Conservation (phyloP, 92 coral and sea anemone species). For the Isaurus tuberculatus region DNA sequence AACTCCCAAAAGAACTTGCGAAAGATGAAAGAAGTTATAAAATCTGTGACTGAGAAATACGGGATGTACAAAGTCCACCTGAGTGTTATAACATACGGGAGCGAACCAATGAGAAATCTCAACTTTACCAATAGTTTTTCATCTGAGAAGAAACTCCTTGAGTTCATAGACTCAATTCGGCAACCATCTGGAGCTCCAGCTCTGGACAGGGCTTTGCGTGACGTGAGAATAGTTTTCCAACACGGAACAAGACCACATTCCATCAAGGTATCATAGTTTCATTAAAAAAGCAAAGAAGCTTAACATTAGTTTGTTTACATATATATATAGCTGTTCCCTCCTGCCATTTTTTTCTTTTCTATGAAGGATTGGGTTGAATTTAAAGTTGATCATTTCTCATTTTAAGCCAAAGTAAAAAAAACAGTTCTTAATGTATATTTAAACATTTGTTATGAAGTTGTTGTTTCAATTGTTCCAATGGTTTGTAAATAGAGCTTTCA, state of each 20-base stretch:
- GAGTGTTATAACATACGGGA: conserved; percentile 50
- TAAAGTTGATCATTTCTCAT: too few species aligned
- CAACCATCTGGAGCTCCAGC: conserved; percentile 29
- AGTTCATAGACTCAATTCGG: conserved; percentile 46
- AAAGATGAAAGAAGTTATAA: conserved; percentile 74
- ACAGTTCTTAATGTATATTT: too few species aligned
- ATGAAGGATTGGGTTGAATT: too few species aligned
- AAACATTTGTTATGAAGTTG: too few species aligned
- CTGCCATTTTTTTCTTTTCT: too few species aligned
- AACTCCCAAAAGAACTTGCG: conserved; percentile 63
- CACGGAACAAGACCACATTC: conserved; percentile 56
- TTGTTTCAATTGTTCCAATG: too few species aligned
- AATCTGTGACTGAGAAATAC: conserved; percentile 63
- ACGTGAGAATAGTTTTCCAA: conserved; percentile 23
- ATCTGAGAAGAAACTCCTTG: conserved; percentile 34
- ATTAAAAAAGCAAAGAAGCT: too few species aligned
- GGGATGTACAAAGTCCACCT: conserved; percentile 64
- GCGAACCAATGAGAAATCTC: conserved; percentile 32
- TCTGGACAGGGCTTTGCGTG: conserved; percentile 45
- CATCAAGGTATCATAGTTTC: conserved; percentile 5
- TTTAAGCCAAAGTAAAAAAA: too few species aligned
- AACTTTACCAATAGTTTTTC: conserved; percentile 43
- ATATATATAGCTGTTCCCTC: too few species aligned
- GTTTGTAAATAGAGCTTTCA: too few species aligned
- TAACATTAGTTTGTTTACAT: too few species aligned